phyloP scores from a whole-genome alignment of 2,888 invertebrate species.

The Pimpla rufipes region DNA sequence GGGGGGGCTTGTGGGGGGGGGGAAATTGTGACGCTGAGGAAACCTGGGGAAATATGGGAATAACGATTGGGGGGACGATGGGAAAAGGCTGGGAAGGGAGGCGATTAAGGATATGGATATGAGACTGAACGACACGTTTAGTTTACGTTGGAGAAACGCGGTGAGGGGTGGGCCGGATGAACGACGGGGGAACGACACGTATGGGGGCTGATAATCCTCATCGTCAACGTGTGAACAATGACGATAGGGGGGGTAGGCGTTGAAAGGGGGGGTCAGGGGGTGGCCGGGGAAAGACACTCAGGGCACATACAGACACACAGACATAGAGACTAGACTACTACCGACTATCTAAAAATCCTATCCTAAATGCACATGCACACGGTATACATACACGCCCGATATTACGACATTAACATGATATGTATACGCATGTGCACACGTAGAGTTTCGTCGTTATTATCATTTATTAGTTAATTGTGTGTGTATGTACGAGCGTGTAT shows the following conservation, averaged over 20 bases:
- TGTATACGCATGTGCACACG: conserved; percentile 78
- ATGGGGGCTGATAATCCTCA: conserved; percentile 59
- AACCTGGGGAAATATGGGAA: conserved; percentile 20
- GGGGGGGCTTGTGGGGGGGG: conserved; percentile 30
- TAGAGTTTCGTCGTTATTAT: conserved; percentile 74
- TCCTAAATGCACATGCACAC: conserved; percentile 77
- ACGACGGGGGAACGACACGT: conserved; percentile 56
- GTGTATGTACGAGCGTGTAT: conserved; percentile 40
- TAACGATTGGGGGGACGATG: neutral
- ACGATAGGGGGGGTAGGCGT: conserved; percentile 63
- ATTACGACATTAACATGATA: conserved; percentile 74
- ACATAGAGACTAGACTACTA: conserved; percentile 83
- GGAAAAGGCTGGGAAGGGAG: neutral
- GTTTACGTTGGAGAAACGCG: neutral
- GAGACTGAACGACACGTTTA: conserved; percentile 36
- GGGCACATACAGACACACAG: conserved; percentile 82
- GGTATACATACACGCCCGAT: conserved; percentile 79
- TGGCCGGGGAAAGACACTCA: conserved; percentile 83
- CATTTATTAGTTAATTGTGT: conserved; percentile 71
- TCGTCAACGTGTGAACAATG: conserved; percentile 67
- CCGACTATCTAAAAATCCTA: conserved; percentile 81
- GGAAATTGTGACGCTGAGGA: no score
- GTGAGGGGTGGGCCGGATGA: neutral
- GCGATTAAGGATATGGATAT: conserved; percentile 38
- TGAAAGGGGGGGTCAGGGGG: conserved; percentile 71